Conservation (phyloP, 2,797 vertebrate species). For the Gallirallus australis region DNA sequence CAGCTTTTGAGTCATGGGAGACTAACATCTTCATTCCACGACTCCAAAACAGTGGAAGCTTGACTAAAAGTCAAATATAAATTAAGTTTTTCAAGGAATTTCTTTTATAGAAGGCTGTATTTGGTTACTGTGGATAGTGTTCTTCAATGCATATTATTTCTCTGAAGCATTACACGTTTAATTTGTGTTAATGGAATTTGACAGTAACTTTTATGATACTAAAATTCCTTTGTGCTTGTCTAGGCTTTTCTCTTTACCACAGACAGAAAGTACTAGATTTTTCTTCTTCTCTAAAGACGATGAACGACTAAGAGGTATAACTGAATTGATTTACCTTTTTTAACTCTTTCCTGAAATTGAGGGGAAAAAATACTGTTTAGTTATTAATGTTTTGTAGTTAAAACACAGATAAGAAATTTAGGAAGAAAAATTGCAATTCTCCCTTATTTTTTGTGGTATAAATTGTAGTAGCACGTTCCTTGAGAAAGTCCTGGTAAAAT, state of each 20-base stretch:
- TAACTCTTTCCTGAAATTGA: background rate
- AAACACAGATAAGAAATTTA: background rate
- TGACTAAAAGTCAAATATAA: background rate
- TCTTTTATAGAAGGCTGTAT: background rate
- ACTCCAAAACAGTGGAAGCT: background rate
- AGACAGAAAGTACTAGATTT: constrained; percentile 63
- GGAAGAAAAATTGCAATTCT: background rate
- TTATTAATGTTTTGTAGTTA: background rate
- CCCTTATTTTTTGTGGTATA: background rate
- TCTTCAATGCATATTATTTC: background rate
- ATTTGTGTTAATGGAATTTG: background rate
- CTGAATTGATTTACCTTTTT: background rate
- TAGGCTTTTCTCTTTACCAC: constrained; percentile 72
- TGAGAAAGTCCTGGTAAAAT: background rate
- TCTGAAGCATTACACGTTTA: background rate
- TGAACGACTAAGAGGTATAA: constrained; percentile 85
- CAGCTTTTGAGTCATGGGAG: background rate
- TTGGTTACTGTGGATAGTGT: background rate
- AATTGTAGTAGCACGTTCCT: background rate
- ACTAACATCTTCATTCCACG: background rate
- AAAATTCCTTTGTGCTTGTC: background rate
- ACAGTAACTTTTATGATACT: background rate
- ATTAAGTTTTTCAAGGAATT: background rate
- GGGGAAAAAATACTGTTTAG: background rate
- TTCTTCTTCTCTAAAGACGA: constrained; percentile 91